Evolutionary conservation across 2,113 vertebrate species (phyloP).

Genomic region (Laticauda colubrina): DNA sequence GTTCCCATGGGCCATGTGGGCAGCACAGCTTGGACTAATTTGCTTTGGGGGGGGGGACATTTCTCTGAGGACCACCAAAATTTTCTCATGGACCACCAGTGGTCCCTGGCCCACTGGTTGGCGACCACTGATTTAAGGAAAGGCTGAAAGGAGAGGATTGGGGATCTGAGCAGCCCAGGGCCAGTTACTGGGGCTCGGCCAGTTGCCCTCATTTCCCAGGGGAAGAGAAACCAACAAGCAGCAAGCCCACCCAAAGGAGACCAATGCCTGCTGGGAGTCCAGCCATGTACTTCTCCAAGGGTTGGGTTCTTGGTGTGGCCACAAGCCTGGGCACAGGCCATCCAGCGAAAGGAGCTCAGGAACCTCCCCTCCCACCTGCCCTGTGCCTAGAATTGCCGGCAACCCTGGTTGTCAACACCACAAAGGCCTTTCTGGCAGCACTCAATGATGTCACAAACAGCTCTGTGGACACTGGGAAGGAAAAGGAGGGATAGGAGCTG

Average conservation of each 20-base stretch:
- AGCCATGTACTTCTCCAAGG: neutral
- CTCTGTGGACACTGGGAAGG: neutral
- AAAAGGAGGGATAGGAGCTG: neutral
- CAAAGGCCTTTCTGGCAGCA: neutral
- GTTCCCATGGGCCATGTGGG: too few relatives aligned
- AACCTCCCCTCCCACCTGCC: accelerated
- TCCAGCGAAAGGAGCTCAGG: neutral
- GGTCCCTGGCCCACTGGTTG: too few relatives aligned
- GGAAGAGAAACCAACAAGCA: neutral
- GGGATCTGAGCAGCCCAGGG: too few relatives aligned
- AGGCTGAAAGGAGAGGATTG: too few relatives aligned
- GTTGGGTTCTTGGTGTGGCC: neutral
- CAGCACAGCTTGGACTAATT: too few relatives aligned
- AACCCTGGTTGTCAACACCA: neutral
- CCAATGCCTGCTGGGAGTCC: neutral
- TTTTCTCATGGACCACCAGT: too few relatives aligned
- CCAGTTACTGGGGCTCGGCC: neutral
- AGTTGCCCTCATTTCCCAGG: neutral
- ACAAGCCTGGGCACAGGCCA: neutral
- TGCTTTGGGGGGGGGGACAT: too few relatives aligned
- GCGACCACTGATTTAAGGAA: too few relatives aligned
- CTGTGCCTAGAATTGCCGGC: neutral
- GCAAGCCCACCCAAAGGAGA: neutral
- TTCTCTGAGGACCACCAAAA: too few relatives aligned
- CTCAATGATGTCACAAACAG: neutral